Percentiles rank a stretch among this genome's conserved stretches.
Conservation (phyloP, 2,888 invertebrate species). For the Cheiracanthium punctorium region DNA sequence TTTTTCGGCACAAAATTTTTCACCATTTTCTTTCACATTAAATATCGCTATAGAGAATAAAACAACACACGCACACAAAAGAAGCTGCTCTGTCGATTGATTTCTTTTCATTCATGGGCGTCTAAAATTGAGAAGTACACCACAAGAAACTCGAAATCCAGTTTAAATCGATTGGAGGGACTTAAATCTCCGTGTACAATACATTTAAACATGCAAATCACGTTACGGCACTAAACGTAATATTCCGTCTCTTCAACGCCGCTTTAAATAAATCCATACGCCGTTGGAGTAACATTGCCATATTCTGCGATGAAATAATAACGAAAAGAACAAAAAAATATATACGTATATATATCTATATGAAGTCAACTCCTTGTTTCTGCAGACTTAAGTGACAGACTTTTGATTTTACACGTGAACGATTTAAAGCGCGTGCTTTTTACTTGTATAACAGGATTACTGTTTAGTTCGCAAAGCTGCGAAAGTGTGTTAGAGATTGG, state of each 20-base stretch:
- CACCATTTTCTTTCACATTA: too few relatives aligned
- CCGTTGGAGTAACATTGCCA: conserved; percentile 1
- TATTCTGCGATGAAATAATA: conserved; percentile 1
- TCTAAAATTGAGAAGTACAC: conserved; percentile 43
- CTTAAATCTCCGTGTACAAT: conserved; percentile 51
- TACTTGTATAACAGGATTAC: conserved; percentile 56
- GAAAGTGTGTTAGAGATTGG: conserved; percentile 38
- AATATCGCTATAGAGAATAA: conserved; percentile 13
- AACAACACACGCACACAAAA: not conserved
- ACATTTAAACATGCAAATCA: conserved; percentile 66
- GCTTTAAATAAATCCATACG: conserved; percentile 65
- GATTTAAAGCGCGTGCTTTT: conserved; percentile 23
- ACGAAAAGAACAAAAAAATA: conserved; percentile 6
- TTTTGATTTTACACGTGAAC: conserved; percentile 59
- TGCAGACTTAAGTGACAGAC: conserved; percentile 50
- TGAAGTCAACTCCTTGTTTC: not conserved
- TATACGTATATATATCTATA: too few relatives aligned
- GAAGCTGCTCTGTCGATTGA: conserved; percentile 40
- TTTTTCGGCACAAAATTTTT: too few relatives aligned
- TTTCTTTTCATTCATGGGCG: conserved; percentile 45
- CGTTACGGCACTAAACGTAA: conserved; percentile 58
- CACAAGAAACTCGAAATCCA: conserved; percentile 49
- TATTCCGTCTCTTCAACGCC: conserved; percentile 61
- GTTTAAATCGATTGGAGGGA: conserved; percentile 50
- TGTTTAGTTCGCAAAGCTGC: conserved; percentile 53